Conservation (phyloP, 1,140 invertebrate genomes). For the Bombus superbus region DNA sequence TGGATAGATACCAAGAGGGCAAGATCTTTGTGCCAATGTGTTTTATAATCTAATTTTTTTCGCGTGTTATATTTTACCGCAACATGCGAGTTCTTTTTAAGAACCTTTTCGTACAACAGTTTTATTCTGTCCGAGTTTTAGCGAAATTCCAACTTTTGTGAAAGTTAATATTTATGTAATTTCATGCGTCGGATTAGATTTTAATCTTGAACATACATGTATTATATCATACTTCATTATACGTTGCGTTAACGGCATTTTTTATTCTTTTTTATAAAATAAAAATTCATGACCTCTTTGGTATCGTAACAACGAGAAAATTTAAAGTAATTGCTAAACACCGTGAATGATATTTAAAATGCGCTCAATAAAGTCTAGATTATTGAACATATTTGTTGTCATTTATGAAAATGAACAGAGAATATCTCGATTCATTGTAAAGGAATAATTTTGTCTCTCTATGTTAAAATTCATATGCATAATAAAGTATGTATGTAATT, state of each 20-base stretch:
- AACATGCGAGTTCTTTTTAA: conserved; percentile 12
- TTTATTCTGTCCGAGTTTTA: conserved; percentile 37
- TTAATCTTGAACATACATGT: conserved; percentile 20
- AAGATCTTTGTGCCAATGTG: conserved; percentile 61
- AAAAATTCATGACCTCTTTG: conserved; percentile 41
- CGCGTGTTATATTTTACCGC: conserved; percentile 14
- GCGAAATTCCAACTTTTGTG: not conserved
- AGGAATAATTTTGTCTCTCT: conserved; percentile 64
- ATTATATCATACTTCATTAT: conserved; percentile 27
- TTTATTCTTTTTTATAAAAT: conserved; percentile 24
- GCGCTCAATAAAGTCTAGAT: conserved; percentile 57
- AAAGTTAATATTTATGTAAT: conserved; percentile 23
- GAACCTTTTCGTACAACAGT: conserved; percentile 26
- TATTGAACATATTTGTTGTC: conserved; percentile 55
- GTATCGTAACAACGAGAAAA: conserved; percentile 40
- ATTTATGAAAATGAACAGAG: conserved; percentile 53
- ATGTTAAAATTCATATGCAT: conserved; percentile 63
- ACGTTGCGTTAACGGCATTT: conserved; percentile 16
- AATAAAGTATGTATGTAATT: conserved; percentile 66
- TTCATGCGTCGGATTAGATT: conserved; percentile 36
- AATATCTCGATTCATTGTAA: conserved; percentile 55
- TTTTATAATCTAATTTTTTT: conserved; percentile 41
- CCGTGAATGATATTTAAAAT: conserved; percentile 31
- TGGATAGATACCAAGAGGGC: conserved; percentile 32
- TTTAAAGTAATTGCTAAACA: conserved; percentile 23